These are phyloP conservation scores for Lepus timidus DNA, from an alignment of 2,113 vertebrate genomes.

Conservation along the genomic window DNA sequence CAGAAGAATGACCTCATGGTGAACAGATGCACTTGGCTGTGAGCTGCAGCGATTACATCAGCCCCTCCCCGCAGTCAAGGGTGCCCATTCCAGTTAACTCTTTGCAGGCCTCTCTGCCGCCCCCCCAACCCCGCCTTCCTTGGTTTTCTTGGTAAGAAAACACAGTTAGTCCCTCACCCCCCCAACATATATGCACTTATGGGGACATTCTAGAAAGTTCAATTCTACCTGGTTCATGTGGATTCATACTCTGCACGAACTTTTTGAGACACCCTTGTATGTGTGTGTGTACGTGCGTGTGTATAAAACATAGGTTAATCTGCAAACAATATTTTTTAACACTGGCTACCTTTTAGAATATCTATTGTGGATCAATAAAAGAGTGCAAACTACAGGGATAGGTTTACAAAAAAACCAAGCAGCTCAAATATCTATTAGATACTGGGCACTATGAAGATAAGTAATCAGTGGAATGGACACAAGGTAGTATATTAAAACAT, in stretches of 20 bases:
- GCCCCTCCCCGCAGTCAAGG: constrained; percentile 88
- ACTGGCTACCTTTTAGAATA: constrained; percentile 49
- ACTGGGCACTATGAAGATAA: not conserved
- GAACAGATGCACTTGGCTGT: constrained; percentile 93
- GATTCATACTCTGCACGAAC: no score
- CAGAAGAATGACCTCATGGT: constrained; percentile 92
- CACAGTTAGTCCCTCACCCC: not conserved
- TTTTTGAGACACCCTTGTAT: no score
- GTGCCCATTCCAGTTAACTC: constrained; percentile 89
- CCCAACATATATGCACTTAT: not conserved
- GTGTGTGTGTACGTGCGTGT: not conserved
- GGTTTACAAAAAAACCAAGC: not conserved
- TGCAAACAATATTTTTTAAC: not conserved
- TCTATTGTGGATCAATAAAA: constrained; percentile 45
- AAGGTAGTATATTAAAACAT: not conserved
- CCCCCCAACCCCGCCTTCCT: not conserved
- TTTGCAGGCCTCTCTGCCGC: constrained; percentile 67
- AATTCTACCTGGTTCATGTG: no score
- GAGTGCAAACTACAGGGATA: not conserved
- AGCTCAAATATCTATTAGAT: not conserved
- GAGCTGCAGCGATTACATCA: constrained; percentile 91
- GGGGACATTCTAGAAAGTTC: no score
- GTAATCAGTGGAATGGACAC: not conserved
- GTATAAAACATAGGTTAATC: not conserved
- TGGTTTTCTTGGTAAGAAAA: not conserved